These are phyloP conservation scores for Eristalis intricaria DNA, from an alignment of 2,888 invertebrate species.

Conservation along the genomic window DNA sequence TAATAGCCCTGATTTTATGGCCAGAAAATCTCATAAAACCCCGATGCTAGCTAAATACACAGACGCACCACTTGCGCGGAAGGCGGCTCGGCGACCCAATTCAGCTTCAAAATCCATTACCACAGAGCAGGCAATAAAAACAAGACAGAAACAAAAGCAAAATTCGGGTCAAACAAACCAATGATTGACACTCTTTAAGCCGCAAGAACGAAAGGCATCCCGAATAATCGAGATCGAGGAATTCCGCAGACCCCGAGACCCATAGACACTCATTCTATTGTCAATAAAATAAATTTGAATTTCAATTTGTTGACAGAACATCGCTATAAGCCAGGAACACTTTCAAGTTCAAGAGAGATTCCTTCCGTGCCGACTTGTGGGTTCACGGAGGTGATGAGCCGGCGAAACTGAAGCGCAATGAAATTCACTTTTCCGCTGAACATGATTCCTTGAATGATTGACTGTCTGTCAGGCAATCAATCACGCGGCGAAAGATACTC, in stretches of 20 bases:
- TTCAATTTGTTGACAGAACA: slow-evolving; percentile 1
- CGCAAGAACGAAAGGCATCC: not conserved
- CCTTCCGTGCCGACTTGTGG: not conserved
- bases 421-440: slow-evolving; percentile 24
- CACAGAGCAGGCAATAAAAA: not conserved
- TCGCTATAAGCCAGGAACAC: not conserved
- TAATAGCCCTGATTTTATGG: not conserved
- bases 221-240: not conserved
- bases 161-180: not conserved
- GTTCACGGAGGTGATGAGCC: not conserved
- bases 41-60: not conserved
- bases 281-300: slow-evolving; percentile 1
- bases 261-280: not conserved
- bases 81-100: not conserved
- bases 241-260: not conserved
- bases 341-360: not conserved
- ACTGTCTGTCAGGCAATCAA: slow-evolving; percentile 39
- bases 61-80: not conserved
- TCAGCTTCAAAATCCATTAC: not conserved
- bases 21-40: not conserved
- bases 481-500: slow-evolving; percentile 16
- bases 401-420: not conserved
- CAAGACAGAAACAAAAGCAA: not conserved
- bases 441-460: slow-evolving; percentile 14
- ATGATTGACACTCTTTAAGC: not conserved